Base-by-base conservation (phyloP, 1,140 invertebrate species). In the Cyclargus thomasi region DNA sequence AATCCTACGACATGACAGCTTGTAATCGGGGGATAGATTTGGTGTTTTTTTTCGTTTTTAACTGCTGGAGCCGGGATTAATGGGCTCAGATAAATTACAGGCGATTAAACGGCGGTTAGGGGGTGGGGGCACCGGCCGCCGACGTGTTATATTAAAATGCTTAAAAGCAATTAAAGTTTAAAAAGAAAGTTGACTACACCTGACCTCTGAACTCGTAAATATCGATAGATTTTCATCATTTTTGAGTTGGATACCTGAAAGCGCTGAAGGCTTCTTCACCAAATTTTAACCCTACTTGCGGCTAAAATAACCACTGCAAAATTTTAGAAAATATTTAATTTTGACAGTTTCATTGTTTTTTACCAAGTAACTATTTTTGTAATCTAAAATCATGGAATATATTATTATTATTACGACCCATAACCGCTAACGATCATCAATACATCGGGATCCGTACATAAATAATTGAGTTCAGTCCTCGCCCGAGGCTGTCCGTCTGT, bases 21-120 rank as follows among this genome's bases (percentile, higher is more conserved):
- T 85, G 87, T 83, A 88, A 90, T 88, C 85, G 88, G 79, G 83
- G 79, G 81, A 87, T 85, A 83, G 83, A 86, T 86, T 87, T 79
- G 72, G 71, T 82, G 68, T 78, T 81, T 81, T 83, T n/a, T 80
- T 65, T 74, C 70, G 70, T 47, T 76, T 75, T 75, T 79, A 73
- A 75, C 70, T 70, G 73, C 74, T 71, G 74, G 73, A 67, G 77
- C 67, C 67, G 76, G 78, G 80, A 86, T 86, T 88, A 88, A 86
- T 88, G 81, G 73, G 69, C 68, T 71, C 68, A 76, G 72, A 88
- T 90, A 88, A 88, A 90, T 90, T 83, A 82, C 69, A 53, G 55
- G 80, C 82, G 86, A 88, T 90, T 88, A 88, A 84, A 88, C 80
- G 79, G 21, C 53, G 85, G 75, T 74, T 74, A 70, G 70, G 74